Percentiles rank a stretch among this genome's conserved stretches.
Evolutionary conservation across 2,888 invertebrate species (phyloP).

Genomic region (Pyrrhosoma nymphula): DNA sequence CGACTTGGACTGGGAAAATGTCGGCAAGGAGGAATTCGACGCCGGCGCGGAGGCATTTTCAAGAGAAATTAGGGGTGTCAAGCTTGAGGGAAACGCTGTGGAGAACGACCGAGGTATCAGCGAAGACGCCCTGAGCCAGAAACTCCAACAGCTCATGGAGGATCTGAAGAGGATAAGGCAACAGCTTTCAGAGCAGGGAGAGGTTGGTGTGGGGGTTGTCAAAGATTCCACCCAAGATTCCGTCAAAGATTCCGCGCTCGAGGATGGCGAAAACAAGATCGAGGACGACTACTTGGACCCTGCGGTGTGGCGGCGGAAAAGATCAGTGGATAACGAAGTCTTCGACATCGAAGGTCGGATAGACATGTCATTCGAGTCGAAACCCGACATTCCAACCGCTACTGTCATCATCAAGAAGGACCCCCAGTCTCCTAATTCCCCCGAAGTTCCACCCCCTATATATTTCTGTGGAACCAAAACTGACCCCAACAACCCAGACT

Average conservation of each 20-base stretch:
- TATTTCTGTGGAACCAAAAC: constrained; percentile 8
- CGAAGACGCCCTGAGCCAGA: background rate
- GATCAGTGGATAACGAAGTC: background rate
- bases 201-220: background rate
- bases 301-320: background rate
- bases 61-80: background rate
- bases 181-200: background rate
- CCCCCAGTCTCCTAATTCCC: background rate
- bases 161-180: background rate
- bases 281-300: background rate
- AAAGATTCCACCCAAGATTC: background rate
- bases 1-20: background rate
- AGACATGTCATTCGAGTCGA: background rate
- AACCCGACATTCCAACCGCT: background rate
- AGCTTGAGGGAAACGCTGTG: background rate
- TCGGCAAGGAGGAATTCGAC: background rate
- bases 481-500: background rate
- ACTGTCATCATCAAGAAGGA: constrained; percentile 1
- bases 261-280: background rate
- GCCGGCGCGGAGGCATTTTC: background rate
- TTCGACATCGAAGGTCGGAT: background rate
- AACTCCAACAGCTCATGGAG: background rate
- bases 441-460: background rate
- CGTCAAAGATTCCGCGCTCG: background rate
- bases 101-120: background rate